Evolutionary conservation across 2,113 vertebrate species (phyloP).

Genomic region (Condylura cristata): DNA sequence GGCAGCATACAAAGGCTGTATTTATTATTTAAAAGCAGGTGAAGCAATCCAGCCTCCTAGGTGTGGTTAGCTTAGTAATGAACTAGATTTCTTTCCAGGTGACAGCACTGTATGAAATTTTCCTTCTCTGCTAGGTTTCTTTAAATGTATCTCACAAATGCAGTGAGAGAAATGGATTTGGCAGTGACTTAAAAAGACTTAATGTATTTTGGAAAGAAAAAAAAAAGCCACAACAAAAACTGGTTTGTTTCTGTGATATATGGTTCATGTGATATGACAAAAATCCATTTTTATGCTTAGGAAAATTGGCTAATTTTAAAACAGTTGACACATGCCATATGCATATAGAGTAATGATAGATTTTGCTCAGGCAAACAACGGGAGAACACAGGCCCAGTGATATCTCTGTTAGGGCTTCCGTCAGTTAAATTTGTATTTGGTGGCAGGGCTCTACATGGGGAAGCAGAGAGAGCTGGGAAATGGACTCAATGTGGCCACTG

Average conservation of each 20-base stretch:
- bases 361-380: slow-evolving; percentile 68
- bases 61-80: slow-evolving; percentile 28
- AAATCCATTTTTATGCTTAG: slow-evolving; percentile 84
- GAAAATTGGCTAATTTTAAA: slow-evolving; percentile 85
- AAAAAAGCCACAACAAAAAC: slow-evolving; percentile 70
- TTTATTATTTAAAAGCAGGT: slow-evolving; percentile 26
- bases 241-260: slow-evolving; percentile 77
- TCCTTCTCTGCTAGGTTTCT: neutral
- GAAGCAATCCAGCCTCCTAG: neutral
- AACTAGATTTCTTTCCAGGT: slow-evolving; percentile 61
- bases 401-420: neutral
- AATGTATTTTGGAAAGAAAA: slow-evolving; percentile 65
- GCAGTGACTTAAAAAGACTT: slow-evolving; percentile 73
- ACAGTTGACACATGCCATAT: slow-evolving; percentile 80
- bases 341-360: slow-evolving; percentile 69
- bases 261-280: slow-evolving; percentile 77
- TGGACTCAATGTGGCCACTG: neutral
- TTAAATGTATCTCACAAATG: slow-evolving; percentile 72
- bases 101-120: neutral
- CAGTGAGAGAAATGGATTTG: slow-evolving; percentile 65
- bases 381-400: slow-evolving; percentile 35
- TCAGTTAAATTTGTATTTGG: neutral
- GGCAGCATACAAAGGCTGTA: neutral
- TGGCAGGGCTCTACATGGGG: neutral
- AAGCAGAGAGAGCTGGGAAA: neutral